Conservation (phyloP, 2,797 vertebrate genomes). For the Pseudochaenichthys georgianus region DNA sequence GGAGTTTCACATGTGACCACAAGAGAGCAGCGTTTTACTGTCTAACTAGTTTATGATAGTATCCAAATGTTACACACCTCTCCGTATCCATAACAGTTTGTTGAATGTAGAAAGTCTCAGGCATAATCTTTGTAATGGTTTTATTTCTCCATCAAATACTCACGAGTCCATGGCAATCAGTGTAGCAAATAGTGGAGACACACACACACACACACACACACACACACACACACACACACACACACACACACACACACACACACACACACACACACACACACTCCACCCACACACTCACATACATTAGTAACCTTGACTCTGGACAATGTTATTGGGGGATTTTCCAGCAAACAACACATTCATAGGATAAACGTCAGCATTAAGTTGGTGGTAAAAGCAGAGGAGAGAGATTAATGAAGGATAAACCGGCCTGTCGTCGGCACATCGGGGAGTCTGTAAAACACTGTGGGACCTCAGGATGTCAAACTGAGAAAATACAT, state of each 20-base stretch:
- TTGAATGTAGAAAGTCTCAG: neutral
- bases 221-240: constrained; percentile 17
- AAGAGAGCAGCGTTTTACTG: constrained; percentile 48
- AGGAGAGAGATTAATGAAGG: constrained; percentile 69
- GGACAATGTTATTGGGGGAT: constrained; percentile 55
- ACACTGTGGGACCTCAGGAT: constrained; percentile 36
- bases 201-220: neutral
- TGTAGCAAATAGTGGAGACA: neutral
- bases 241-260: neutral
- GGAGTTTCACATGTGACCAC: constrained; percentile 28
- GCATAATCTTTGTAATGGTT: constrained; percentile 8
- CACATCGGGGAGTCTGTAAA: constrained; percentile 58
- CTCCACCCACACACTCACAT: neutral
- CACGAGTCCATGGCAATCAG: constrained; percentile 29
- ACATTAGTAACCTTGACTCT: constrained; percentile 38
- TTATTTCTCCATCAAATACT: constrained; percentile 33
- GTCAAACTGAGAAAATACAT: constrained; percentile 48
- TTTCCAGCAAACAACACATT: constrained; percentile 51
- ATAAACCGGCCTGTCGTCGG: constrained; percentile 58
- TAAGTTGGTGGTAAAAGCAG: constrained; percentile 53
- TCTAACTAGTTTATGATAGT: neutral
- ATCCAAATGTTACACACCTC: neutral
- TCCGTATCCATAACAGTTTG: neutral
- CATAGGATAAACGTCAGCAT: constrained; percentile 57
- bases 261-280: constrained; percentile 10